A percentile compares a stretch with the other conserved stretches of the same genome.
These are phyloP conservation scores for Plebejus anna DNA, from an alignment of 2,888 invertebrate genomes.

Conservation along the genomic window DNA sequence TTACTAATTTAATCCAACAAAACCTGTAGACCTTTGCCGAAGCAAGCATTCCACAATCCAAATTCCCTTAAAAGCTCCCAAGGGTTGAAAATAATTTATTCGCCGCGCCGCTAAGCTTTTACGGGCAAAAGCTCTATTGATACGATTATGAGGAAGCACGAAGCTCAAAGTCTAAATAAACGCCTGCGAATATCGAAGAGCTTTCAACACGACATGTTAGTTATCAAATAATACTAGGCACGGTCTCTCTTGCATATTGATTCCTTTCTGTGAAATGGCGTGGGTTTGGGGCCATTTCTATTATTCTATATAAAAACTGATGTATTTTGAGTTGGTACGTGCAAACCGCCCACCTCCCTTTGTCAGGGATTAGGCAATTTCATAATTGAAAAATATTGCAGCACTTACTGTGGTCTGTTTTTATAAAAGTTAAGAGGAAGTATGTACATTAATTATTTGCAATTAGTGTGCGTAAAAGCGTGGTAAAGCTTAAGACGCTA, in stretches of 20 bases:
- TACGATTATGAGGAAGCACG: slow-evolving; percentile 4
- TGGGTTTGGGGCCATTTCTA: neutral
- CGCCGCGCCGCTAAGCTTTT: neutral
- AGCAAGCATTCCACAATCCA: neutral
- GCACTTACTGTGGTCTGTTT: too few relatives aligned
- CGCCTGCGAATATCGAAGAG: neutral
- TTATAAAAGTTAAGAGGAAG: too few relatives aligned
- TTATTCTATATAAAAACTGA: neutral
- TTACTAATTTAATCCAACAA: too few relatives aligned
- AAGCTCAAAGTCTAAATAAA: neutral
- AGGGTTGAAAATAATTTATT: neutral
- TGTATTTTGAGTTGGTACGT: neutral
- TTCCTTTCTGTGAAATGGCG: neutral
- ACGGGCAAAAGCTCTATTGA: neutral
- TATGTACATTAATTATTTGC: too few relatives aligned
- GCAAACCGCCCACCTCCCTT: neutral
- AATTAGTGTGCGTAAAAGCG: too few relatives aligned
- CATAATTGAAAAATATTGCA: too few relatives aligned
- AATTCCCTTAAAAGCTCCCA: neutral
- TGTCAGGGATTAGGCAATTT: too few relatives aligned
- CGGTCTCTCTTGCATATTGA: neutral
- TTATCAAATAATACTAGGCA: slow-evolving; percentile 1
- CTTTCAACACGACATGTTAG: neutral
- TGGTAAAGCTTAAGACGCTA: too few relatives aligned
- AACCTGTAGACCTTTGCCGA: too few relatives aligned